Base-by-base conservation (phyloP, 2,797 vertebrate species). In the Pseudochirops corinnae region DNA sequence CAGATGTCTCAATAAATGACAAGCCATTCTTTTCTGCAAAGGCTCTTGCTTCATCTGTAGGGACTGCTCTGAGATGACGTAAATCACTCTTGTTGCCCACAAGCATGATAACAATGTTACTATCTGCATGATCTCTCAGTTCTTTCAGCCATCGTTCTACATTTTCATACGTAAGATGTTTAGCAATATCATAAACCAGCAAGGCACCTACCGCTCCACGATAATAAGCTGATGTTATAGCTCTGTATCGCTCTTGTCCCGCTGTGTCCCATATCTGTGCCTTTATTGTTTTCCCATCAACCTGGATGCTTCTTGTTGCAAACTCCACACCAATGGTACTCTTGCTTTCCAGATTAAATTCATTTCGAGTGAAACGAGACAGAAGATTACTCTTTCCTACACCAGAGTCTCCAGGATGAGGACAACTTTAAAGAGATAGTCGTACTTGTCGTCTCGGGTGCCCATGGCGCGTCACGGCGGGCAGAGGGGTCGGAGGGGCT, bases 241-340 rank as follows among this genome's bases (percentile, higher is more conserved):
- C 99, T 62, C 99, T 98, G 98, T 99, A 99, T 91, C 99, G 99
- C 97, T 99, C 99, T 98, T 99, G 99, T 92, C 99, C 99, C 0
- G 99, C 99, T 0, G 99, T 99, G 98, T 99, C 99, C 99, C 99
- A 99, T 97, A 99, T 99, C 98, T 99, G 99, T 92, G 99, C 99
- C 98, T 99, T 99, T 97, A 99, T 99, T 50, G 99, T 99, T 99
- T 99, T 99, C 94, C 99, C 99, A 91, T 99, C 99, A 94, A 99
- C 99, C 96, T 99, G 99, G 98, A 99, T 99, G 98, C 99, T 99
- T 97, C 99, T 99, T 1, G 99, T 99, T 87, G 99, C 99, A 96
- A 99, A 99, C 97, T 99, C 99, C 52, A 99, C 99, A 52, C 99
- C 99, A 56, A 99, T 99, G 97, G 99, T 99, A 98, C 99, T 99